Conservation (phyloP, 2,797 vertebrate species). For the Hippopotamyrus pictus region DNA sequence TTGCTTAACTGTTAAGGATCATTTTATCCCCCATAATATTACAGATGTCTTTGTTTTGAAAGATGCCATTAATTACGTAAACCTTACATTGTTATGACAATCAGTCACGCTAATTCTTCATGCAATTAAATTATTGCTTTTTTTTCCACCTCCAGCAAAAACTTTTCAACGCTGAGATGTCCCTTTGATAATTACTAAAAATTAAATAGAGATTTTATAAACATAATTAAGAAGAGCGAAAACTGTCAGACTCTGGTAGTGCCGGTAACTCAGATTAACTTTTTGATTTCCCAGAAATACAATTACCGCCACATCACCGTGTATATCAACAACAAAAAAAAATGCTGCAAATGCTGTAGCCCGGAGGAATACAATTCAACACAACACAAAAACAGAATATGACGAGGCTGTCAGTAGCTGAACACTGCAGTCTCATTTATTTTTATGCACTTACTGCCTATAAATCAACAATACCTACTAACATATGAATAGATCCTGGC, state of each 20-base stretch:
- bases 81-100: constrained; percentile 16
- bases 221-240: constrained; percentile 26
- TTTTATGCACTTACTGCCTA: background rate
- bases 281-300: constrained; percentile 20
- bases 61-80: constrained; percentile 1
- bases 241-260: constrained; percentile 27
- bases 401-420: background rate
- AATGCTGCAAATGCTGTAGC: constrained; percentile 14
- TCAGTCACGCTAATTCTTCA: constrained; percentile 26
- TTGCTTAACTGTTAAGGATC: constrained; percentile 32
- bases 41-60: constrained; percentile 29
- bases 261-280: constrained; percentile 17
- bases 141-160: constrained; percentile 25
- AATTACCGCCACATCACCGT: constrained; percentile 25
- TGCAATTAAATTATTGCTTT: constrained; percentile 18
- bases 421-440: background rate
- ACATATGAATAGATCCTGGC: background rate
- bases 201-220: constrained; percentile 28
- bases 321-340: constrained; percentile 20
- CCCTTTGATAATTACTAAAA: constrained; percentile 33
- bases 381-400: background rate
- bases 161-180: constrained; percentile 15
- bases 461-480: background rate
- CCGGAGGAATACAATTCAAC: background rate
- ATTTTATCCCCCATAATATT: constrained; percentile 29